phyloP scores from a whole-genome alignment of 2,888 invertebrate genomes.

The Napeogenes inachia region DNA sequence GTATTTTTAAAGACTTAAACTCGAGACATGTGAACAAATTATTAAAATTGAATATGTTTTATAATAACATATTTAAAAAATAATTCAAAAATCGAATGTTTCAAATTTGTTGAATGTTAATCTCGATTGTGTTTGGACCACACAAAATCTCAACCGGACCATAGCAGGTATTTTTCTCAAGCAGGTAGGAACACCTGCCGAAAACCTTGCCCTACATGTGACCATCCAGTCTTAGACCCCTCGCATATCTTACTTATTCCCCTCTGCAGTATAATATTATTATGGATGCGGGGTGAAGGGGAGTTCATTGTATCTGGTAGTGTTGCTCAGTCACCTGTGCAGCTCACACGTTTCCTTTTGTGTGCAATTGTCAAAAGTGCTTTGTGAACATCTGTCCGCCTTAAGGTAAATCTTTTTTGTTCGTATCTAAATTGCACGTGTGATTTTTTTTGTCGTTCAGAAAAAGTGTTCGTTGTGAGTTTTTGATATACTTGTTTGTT shows the following conservation, averaged over 20 bases:
- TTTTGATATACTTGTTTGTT: no score
- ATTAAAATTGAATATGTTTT: not conserved
- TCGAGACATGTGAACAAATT: not conserved
- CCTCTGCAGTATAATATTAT: conserved; percentile 43
- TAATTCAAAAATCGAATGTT: no score
- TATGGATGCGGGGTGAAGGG: conserved; percentile 42
- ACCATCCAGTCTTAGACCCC: conserved; percentile 39
- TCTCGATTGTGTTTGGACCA: not conserved
- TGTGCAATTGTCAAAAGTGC: conserved; percentile 23
- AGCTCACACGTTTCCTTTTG: conserved; percentile 52
- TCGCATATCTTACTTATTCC: conserved; percentile 44
- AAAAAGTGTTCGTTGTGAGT: conserved; percentile 2
- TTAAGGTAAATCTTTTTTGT: conserved; percentile 20
- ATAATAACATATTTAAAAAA: not conserved
- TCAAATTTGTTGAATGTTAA: no score
- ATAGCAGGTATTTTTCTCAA: conserved; percentile 57
- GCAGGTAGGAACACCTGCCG: conserved; percentile 72
- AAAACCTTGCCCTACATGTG: conserved; percentile 35
- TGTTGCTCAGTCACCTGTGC: conserved; percentile 66
- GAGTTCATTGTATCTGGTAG: conserved; percentile 43
- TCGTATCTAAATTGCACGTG: conserved; percentile 8
- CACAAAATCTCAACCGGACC: conserved; percentile 15
- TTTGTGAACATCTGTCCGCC: conserved; percentile 18
- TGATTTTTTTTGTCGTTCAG: conserved; percentile 14
- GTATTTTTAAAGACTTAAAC: not conserved